phyloP scores from a whole-genome alignment of 2,888 invertebrate genomes.

The Allacma fusca region DNA sequence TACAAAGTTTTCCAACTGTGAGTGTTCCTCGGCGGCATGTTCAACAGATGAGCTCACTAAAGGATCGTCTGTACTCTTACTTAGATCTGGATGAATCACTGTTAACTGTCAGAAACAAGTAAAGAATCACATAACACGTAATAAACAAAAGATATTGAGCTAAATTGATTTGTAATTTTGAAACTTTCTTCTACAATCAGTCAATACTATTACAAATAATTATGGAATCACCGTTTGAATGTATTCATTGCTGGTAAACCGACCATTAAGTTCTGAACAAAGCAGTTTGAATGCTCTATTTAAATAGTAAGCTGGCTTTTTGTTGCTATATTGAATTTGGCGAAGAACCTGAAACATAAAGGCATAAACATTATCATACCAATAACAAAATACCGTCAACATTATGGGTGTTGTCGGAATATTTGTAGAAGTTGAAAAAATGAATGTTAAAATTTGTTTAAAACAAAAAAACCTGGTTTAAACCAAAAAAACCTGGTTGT shows the following conservation, averaged over 20 bases:
- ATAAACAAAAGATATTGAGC: not conserved
- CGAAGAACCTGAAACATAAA: slow-evolving; percentile 68
- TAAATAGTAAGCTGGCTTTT: slow-evolving; percentile 93
- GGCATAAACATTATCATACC: not conserved
- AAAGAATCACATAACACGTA: not conserved
- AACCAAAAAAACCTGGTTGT: too few relatives aligned
- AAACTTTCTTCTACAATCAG: slow-evolving; percentile 26
- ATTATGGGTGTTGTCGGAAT: too few relatives aligned
- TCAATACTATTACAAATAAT: slow-evolving; percentile 57
- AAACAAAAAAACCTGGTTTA: too few relatives aligned
- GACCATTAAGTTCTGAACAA: slow-evolving; percentile 91
- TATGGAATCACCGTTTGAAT: slow-evolving; percentile 89
- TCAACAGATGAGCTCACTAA: slow-evolving; percentile 54
- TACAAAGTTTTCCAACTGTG: slow-evolving; percentile 57
- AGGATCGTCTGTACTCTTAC: slow-evolving; percentile 61
- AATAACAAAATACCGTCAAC: not conserved
- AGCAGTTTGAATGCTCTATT: slow-evolving; percentile 94
- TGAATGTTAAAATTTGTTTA: too few relatives aligned
- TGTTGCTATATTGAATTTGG: slow-evolving; percentile 91
- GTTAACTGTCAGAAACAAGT: slow-evolving; percentile 70
- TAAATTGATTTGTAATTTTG: not conserved
- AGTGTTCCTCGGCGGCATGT: slow-evolving; percentile 55
- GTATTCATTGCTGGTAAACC: slow-evolving; percentile 95
- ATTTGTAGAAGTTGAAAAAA: too few relatives aligned
- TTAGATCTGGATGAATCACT: slow-evolving; percentile 84